Evolutionary conservation across 1,140 invertebrate species (phyloP).

Genomic region (Aethina tumida): DNA sequence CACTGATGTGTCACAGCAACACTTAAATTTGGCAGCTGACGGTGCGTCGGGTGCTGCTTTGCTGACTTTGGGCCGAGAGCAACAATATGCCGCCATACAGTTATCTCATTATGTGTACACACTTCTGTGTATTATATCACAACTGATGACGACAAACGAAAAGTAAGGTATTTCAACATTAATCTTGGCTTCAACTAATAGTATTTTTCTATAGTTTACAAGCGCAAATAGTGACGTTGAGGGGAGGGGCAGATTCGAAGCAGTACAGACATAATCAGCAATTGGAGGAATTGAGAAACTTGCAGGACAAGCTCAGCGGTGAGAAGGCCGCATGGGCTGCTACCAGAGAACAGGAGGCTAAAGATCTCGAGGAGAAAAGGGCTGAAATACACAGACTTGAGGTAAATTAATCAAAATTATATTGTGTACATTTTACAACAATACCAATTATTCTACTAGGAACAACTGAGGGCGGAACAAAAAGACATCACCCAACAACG

Average conservation of each 20-base stretch:
- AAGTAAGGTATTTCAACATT: conserved; percentile 38
- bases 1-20: neutral
- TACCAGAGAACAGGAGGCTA: conserved; percentile 49
- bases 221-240: conserved; percentile 50
- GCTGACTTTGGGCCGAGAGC: conserved; percentile 44
- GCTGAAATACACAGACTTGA: conserved; percentile 46
- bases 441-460: conserved; percentile 34
- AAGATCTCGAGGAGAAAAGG: conserved; percentile 55
- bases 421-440: conserved; percentile 9
- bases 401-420: conserved; percentile 27
- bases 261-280: conserved; percentile 60
- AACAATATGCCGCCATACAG: conserved; percentile 60
- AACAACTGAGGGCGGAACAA: conserved; percentile 62
- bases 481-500: conserved; percentile 75
- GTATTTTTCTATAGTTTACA: no score
- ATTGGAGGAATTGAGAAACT: conserved; percentile 59
- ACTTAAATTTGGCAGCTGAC: conserved; percentile 10
- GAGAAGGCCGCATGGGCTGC: conserved; percentile 70
- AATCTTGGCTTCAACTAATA: no score
- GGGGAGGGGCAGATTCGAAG: conserved; percentile 40
- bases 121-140: conserved; percentile 70
- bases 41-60: conserved; percentile 32
- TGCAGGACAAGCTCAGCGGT: conserved; percentile 65
- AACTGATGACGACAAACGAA: conserved; percentile 77
- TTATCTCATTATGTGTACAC: conserved; percentile 75